phyloP scores from a whole-genome alignment of 2,797 vertebrate species.

The Falco columbarius region DNA sequence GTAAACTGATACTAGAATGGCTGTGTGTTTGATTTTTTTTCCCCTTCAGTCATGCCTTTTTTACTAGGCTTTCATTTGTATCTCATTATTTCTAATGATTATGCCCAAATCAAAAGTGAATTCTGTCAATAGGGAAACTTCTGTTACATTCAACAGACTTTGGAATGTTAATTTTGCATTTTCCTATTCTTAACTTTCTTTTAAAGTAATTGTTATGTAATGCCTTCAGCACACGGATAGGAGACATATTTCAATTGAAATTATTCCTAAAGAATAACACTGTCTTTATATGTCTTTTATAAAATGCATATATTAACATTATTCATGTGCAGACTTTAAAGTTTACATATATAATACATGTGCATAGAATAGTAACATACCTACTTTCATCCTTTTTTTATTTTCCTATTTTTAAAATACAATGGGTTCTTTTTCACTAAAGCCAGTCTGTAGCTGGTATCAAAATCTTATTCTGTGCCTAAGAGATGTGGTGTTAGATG shows the following conservation, averaged over 20 bases:
- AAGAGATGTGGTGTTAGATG: background rate
- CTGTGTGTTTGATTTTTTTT: background rate
- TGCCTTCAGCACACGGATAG: background rate
- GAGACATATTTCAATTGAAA: background rate
- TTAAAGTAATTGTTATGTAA: background rate
- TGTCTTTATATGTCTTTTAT: background rate
- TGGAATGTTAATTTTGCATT: background rate
- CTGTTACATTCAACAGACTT: background rate
- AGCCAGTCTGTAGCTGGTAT: background rate
- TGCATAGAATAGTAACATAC: background rate
- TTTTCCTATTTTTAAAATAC: background rate
- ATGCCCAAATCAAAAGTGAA: background rate
- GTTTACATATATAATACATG: background rate
- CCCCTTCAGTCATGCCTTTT: background rate
- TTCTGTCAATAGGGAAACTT: background rate
- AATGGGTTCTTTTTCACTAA: background rate
- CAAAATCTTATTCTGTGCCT: background rate
- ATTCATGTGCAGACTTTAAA: background rate
- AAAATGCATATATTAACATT: background rate
- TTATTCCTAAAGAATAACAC: background rate
- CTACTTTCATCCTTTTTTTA: background rate
- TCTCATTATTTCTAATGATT: conserved; percentile 5
- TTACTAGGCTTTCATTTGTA: background rate
- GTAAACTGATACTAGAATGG: background rate
- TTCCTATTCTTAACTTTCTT: background rate